phyloP scores from a whole-genome alignment of 2,797 vertebrate genomes.

The Eupleurogrammus muticus region DNA sequence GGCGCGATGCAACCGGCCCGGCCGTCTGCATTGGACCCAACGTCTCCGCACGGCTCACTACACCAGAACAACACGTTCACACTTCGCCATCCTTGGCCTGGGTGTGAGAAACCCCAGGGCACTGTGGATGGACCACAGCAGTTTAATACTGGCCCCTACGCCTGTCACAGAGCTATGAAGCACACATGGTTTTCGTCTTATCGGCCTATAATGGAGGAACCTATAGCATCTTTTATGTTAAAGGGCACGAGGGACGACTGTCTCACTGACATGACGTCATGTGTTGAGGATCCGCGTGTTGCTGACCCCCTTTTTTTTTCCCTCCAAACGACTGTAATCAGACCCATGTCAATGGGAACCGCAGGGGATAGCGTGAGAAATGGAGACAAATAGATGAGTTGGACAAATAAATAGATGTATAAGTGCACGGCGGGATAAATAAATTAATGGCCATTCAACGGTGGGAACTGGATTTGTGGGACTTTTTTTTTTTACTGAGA shows the following conservation, averaged over 20 bases:
- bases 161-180: slow-evolving; percentile 5
- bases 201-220: slow-evolving; percentile 24
- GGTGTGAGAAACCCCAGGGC: slow-evolving; percentile 31
- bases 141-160: slow-evolving; percentile 15
- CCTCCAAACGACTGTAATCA: slow-evolving; percentile 42
- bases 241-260: slow-evolving; percentile 18
- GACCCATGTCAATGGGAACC: slow-evolving; percentile 49
- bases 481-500: slow-evolving; percentile 54
- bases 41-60: slow-evolving; percentile 69
- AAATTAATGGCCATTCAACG: slow-evolving; percentile 71
- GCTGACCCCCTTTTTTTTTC: slow-evolving; percentile 47
- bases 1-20: slow-evolving; percentile 48
- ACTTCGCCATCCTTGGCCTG: slow-evolving; percentile 21
- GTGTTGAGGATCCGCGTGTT: slow-evolving; percentile 51
- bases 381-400: slow-evolving; percentile 67
- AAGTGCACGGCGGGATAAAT: slow-evolving; percentile 76
- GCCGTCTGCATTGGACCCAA: slow-evolving; percentile 45
- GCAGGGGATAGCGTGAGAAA: slow-evolving; percentile 72
- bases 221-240: slow-evolving; percentile 39
- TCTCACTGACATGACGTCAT: slow-evolving; percentile 63
- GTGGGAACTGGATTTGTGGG: slow-evolving; percentile 83
- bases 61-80: slow-evolving; percentile 67
- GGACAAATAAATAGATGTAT: slow-evolving; percentile 79
- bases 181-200: slow-evolving; percentile 36
- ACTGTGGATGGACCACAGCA: neutral